Conservation (phyloP, 2,888 invertebrate genomes). For the Embidobia sp. region DNA sequence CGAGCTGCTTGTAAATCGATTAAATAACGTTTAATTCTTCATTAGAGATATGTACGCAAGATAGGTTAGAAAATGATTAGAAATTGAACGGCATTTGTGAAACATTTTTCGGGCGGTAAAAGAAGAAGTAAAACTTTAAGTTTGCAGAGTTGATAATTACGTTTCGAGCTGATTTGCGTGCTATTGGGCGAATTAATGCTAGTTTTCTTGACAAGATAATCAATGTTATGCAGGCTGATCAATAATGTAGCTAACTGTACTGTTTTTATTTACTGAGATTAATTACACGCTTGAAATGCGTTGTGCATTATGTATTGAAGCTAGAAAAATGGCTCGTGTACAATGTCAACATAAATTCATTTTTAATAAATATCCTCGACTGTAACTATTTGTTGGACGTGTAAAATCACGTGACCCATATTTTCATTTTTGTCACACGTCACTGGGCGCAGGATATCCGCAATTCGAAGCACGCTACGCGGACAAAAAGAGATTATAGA, state of each 20-base stretch:
- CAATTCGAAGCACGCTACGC: slow-evolving; percentile 57
- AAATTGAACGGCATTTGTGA: not conserved
- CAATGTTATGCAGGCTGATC: no score
- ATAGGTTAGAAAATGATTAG: not conserved
- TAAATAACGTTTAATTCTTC: slow-evolving; percentile 16
- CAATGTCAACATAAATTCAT: slow-evolving; percentile 7
- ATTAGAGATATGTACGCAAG: not conserved
- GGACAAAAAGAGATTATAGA: slow-evolving; percentile 36
- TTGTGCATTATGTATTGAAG: no score
- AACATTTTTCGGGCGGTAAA: not conserved
- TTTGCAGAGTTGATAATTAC: slow-evolving; percentile 13
- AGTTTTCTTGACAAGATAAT: no score
- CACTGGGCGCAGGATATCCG: slow-evolving; percentile 61
- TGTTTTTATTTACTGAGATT: no score
- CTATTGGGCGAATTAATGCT: no score
- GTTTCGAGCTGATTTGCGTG: no score
- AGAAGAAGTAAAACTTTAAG: not conserved
- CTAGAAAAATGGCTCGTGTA: not conserved
- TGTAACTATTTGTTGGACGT: slow-evolving; percentile 39
- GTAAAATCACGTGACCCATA: slow-evolving; percentile 59
- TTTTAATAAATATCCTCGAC: slow-evolving; percentile 41
- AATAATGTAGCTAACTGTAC: no score
- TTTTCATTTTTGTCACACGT: slow-evolving; percentile 54
- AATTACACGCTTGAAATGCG: no score
- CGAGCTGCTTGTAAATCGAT: not conserved